Evolutionary conservation across 1,140 invertebrate species (phyloP).

Genomic region (Bombus pascuorum): DNA sequence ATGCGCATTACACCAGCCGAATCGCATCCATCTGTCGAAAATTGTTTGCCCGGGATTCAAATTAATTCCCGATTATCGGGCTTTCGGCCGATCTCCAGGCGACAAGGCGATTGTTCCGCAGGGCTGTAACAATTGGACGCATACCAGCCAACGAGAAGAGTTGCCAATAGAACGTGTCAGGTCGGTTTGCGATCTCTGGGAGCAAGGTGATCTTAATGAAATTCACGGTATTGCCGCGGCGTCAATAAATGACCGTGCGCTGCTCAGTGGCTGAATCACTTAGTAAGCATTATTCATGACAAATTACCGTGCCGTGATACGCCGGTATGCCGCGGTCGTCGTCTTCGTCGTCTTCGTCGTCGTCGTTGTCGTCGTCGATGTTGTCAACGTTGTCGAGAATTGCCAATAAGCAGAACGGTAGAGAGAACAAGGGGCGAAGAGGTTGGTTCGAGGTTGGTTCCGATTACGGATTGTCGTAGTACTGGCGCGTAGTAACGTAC

Average conservation of each 20-base stretch:
- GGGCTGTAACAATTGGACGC: background rate
- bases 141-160: conserved; percentile 33
- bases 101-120: background rate
- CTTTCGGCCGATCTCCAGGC: background rate
- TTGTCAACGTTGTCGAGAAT: background rate
- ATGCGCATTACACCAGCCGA: background rate
- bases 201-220: conserved; percentile 75
- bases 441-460: conserved; percentile 45
- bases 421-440: conserved; percentile 15
- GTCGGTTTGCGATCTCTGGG: conserved; percentile 19
- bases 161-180: conserved; percentile 34
- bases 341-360: too few species aligned
- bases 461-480: conserved; percentile 73
- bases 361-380: too few species aligned
- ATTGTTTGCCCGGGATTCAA: background rate
- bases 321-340: conserved; percentile 75
- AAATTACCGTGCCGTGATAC: conserved; percentile 79
- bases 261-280: conserved; percentile 75
- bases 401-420: conserved; percentile 48
- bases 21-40: background rate
- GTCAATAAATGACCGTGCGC: conserved; percentile 78
- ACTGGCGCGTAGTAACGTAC: conserved; percentile 70
- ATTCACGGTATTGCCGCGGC: conserved; percentile 77
- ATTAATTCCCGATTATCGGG: conserved; percentile 28
- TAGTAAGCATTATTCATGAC: conserved; percentile 81